Evolutionary conservation across 92 coral and sea anemone genomes (phyloP), one percentile per base, ranked within the genome.

Genomic region (Blastomussa wellsi): DNA sequence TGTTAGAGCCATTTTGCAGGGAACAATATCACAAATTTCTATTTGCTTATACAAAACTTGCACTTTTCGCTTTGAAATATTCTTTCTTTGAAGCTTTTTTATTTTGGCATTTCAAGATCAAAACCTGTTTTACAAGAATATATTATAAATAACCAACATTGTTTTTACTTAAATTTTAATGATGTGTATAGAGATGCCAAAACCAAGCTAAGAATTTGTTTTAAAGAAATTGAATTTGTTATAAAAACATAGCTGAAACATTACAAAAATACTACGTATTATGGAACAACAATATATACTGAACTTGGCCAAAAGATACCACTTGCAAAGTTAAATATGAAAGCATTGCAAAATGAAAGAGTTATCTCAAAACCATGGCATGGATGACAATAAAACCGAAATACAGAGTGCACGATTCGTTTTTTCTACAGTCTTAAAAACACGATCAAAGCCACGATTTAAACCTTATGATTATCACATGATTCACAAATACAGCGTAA

Each of bases 391-490:
- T 11, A 62, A 29, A 62, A 62, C 32, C 28, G 68, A 62, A 10
- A 26, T 2, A 62, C 32, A 9, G 5, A 59, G 31, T 24, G 29
- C 31, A 7, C n/a, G 66, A 59, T 59, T 59, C 53, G n/a, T 1
- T 0, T 62, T 0, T 33, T 62, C 10, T 62, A 1, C 5, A 32
- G 0, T 15, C 6, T 33, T 68, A 33, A 70, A 36, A 70, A 70
- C 41, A 36, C 13, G 74, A 35, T 70, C 26, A 36, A 19, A 70
- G 42, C 24, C 73, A 68, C n/a, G 42, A 68, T 15, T 68, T 24
- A 9, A 68, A 24, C 7, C 85, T 49, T 33, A 13, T 68, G 85
- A 81, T 20, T 32, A 81, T 81, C 85, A 81, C 49, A 79, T 78
- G 89, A 79, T 42, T 35, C 14, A 33, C 19, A 24, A 69, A 24